Conservation (phyloP, 2,113 vertebrate species). For the Cheirogaleus medius region DNA sequence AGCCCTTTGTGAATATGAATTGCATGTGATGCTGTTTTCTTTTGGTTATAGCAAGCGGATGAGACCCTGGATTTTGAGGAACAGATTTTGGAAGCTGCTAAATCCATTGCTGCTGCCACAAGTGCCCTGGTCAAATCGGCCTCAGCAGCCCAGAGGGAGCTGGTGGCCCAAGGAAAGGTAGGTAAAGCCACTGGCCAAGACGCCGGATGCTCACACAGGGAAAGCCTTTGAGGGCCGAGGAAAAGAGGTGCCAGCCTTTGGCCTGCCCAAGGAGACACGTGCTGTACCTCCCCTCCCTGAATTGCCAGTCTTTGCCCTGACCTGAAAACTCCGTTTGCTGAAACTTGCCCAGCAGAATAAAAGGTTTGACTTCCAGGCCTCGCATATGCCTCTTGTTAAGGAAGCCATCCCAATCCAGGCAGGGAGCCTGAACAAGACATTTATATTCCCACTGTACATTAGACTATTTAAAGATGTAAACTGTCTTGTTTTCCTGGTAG, state of each 20-base stretch:
- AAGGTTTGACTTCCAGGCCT: conserved; percentile 17
- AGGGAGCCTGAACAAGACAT: neutral
- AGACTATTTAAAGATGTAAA: neutral
- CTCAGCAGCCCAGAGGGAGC: conserved; percentile 97
- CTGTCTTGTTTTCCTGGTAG: neutral
- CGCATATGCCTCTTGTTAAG: conserved; percentile 58
- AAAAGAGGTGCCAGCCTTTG: neutral
- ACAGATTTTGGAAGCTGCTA: conserved; percentile 98
- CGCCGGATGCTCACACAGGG: fast-evolving
- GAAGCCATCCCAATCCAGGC: neutral
- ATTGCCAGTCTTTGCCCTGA: neutral
- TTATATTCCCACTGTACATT: neutral
- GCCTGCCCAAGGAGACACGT: neutral
- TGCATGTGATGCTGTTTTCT: conserved; percentile 73
- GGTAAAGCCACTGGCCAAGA: conserved; percentile 56
- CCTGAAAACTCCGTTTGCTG: conserved; percentile 35
- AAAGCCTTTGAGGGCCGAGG: neutral
- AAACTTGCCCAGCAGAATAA: neutral
- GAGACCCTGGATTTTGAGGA: conserved; percentile 99
- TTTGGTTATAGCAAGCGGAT: conserved; percentile 94
- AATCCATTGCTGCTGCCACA: conserved; percentile 98
- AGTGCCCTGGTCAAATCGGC: conserved; percentile 98
- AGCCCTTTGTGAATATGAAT: neutral
- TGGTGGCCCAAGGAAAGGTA: conserved; percentile 99
- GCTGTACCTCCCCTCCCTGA: neutral